phyloP scores from a whole-genome alignment of 1,140 invertebrate species.

The Hirudo medicinalis region DNA sequence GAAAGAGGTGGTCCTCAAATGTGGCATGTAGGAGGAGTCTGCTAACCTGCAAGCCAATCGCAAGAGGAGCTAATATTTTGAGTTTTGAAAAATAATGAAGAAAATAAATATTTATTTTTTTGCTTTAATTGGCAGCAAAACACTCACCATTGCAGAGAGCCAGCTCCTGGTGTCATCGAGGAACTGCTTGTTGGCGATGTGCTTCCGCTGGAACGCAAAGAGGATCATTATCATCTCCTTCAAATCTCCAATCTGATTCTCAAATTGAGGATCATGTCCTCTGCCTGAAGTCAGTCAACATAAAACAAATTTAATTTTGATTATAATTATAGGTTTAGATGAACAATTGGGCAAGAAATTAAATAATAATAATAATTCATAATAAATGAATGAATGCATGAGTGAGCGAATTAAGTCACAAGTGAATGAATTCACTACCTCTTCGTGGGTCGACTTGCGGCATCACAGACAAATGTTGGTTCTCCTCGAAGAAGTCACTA shows the following conservation, averaged over 20 bases:
- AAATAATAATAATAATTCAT: too few species aligned
- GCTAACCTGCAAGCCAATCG: background rate
- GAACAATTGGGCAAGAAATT: too few species aligned
- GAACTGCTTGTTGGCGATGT: background rate
- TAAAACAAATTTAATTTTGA: too few species aligned
- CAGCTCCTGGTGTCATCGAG: background rate
- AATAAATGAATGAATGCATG: too few species aligned
- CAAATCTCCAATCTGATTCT: background rate
- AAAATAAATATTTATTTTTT: background rate
- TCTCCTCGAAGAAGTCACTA: background rate
- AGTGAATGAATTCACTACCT: background rate
- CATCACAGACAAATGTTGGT: background rate
- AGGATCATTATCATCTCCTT: conserved; percentile 1
- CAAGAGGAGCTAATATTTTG: background rate
- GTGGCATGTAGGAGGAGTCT: background rate
- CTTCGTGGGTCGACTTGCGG: background rate
- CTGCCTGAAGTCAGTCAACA: too few species aligned
- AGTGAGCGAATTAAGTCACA: too few species aligned
- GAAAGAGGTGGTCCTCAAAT: background rate
- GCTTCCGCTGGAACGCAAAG: background rate
- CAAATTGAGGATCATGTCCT: background rate
- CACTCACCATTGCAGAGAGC: background rate
- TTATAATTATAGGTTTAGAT: too few species aligned
- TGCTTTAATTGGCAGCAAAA: background rate
- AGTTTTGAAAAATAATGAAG: background rate